Evolutionary conservation across 2,797 vertebrate species (phyloP), one percentile per base, ranked within the genome.

Genomic region (Cirrhinus mrigala): DNA sequence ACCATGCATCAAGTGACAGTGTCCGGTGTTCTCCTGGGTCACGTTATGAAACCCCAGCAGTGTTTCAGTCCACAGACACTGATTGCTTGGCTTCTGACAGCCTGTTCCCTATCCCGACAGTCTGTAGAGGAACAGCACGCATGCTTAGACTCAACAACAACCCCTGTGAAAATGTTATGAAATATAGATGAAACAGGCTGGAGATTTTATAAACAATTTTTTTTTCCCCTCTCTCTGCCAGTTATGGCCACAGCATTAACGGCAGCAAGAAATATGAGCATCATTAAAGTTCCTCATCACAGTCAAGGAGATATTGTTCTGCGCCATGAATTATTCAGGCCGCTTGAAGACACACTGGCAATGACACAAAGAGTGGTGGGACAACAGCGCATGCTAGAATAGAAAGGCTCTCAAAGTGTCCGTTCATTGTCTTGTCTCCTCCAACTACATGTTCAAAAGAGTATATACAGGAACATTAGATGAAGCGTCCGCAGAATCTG

Each of bases 21-120:
- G 10, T 62, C 77, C 8, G 12, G 48, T 66, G 29, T 40, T 50
- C 81, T 86, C 75, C 74, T 75, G 76, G 48, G 84, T 78, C 73
- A 85, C 58, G 89, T 90, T 89, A 89, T 90, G 88, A 88, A 91
- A 88, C 85, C 85, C 50, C 69, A 69, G 79, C 68, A 66, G 82
- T 84, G 83, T 75, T 89, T 85, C 88, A 81, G 44, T 90, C 89
- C 87, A 86, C 82, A 78, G 88, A 90, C 88, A 89, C 76, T 91
- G 92, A 93, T 92, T 86, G 86, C 91, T 91, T 78, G 46, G 85
- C 86, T 10, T 54, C 82, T 90, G 92, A 89, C 92, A 93, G 91
- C 89, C 90, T 81, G 90, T 93, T 92, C 91, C 92, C 92, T 91
- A 33, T 76, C 48, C 68, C 24, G 79, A 71, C 86, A 78, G 71